Percentiles rank a stretch among this genome's conserved stretches.
These are phyloP conservation scores for Nomada ruficornis DNA, from an alignment of 2,888 invertebrate genomes.

Conservation along the genomic window DNA sequence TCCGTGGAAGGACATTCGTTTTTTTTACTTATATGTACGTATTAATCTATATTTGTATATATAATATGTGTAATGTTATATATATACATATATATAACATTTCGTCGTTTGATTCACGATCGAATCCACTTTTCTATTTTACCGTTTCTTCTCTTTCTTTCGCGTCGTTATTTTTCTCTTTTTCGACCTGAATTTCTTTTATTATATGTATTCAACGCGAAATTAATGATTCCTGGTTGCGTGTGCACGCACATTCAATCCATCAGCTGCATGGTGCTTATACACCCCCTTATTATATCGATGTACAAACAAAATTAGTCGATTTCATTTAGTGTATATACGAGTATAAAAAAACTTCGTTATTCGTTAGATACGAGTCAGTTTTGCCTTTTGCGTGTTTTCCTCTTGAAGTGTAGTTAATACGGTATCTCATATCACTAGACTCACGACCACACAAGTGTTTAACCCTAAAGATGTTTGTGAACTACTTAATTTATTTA, in stretches of 20 bases:
- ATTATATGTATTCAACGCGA: background rate
- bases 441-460: background rate
- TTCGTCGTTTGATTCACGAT: slow-evolving; percentile 48
- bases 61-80: slow-evolving; percentile 9
- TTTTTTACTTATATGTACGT: background rate
- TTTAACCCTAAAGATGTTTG: background rate
- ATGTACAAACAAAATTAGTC: slow-evolving; percentile 77
- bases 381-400: slow-evolving; percentile 24
- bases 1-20: slow-evolving; percentile 55
- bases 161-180: slow-evolving; percentile 18
- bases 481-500: background rate
- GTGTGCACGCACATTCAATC: slow-evolving; percentile 11
- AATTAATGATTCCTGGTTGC: slow-evolving; percentile 7
- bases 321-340: slow-evolving; percentile 78
- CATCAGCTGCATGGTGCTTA: slow-evolving; percentile 56
- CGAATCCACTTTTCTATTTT: slow-evolving; percentile 10
- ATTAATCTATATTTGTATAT: slow-evolving; percentile 18
- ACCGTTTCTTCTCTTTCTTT: slow-evolving; percentile 1
- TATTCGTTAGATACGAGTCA: slow-evolving; percentile 64
- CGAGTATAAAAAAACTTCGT: slow-evolving; percentile 81
- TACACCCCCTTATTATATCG: slow-evolving; percentile 59
- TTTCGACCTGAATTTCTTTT: background rate
- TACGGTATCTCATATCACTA: background rate
- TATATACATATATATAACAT: slow-evolving; percentile 37
- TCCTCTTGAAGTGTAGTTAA: background rate